Percentiles rank a stretch among this genome's conserved stretches.
Conservation (phyloP, 2,113 vertebrate genomes). For the Noctilio leporinus region DNA sequence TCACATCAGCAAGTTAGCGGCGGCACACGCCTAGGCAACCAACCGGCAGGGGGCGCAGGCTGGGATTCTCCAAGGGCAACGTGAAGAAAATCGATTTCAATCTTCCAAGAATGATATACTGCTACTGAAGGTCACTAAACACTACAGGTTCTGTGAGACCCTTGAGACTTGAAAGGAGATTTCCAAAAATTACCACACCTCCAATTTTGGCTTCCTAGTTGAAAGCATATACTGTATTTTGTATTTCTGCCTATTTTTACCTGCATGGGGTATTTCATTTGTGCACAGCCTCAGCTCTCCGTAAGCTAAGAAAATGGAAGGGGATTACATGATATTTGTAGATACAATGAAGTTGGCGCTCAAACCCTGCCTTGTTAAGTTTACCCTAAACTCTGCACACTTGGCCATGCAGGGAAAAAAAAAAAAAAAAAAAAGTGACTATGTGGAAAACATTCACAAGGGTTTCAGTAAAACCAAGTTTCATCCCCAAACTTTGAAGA, state of each 20-base stretch:
- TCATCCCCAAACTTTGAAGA: not conserved
- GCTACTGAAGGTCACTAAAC: conserved; percentile 70
- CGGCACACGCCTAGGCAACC: not conserved
- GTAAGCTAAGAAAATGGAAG: not conserved
- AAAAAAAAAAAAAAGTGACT: not conserved
- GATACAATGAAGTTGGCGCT: not conserved
- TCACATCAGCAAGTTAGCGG: not conserved
- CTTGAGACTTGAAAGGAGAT: conserved; percentile 61
- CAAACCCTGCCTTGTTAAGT: not conserved
- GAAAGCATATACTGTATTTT: conserved; percentile 45
- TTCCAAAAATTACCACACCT: conserved; percentile 63
- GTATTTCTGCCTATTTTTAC: not conserved
- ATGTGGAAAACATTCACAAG: not conserved
- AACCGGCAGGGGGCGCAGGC: conserved; percentile 18
- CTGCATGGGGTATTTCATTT: no score
- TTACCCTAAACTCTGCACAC: not conserved
- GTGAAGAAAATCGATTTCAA: conserved; percentile 79
- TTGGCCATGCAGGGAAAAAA: not conserved
- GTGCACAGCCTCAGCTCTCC: not conserved
- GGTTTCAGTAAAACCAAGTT: not conserved
- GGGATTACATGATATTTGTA: not conserved
- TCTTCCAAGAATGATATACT: conserved; percentile 72
- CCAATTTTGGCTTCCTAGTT: not conserved
- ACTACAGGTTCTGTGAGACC: conserved; percentile 73
- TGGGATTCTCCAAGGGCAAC: conserved; percentile 66